Conservation (phyloP, 2,113 vertebrate species). For the Hucho hucho region DNA sequence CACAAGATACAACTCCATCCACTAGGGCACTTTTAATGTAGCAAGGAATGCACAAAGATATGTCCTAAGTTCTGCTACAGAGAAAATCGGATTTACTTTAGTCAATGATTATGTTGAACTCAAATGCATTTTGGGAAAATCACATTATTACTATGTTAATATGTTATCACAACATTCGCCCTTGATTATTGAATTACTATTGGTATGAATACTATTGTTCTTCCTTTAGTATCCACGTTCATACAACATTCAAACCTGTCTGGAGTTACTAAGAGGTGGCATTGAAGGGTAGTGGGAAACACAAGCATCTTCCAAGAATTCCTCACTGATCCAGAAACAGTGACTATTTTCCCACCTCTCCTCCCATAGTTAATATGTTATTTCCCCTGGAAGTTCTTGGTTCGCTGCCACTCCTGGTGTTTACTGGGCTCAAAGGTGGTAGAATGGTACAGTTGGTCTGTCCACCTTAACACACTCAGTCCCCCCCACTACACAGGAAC, state of each 20-base stretch:
- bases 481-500: background rate
- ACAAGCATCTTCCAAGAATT: background rate
- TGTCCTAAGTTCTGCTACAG: background rate
- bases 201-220: background rate
- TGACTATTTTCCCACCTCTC: background rate
- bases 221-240: background rate
- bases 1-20: constrained; percentile 24
- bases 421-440: constrained; percentile 2
- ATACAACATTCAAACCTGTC: background rate
- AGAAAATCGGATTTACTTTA: background rate
- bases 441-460: too few species aligned
- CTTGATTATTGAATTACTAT: background rate
- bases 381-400: constrained; percentile 14
- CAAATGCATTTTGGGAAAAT: background rate
- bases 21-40: background rate
- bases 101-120: background rate
- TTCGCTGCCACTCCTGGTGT: background rate
- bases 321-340: background rate
- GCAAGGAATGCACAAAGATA: background rate
- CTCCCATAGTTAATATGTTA: constrained; percentile 3
- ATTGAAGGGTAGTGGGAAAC: background rate
- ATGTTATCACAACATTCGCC: background rate
- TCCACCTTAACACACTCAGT: background rate
- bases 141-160: background rate
- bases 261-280: background rate